Evolutionary conservation across 2,888 invertebrate species (phyloP), one percentile per base, ranked within the genome.

Genomic region (Caenorhabditis wallacei): DNA sequence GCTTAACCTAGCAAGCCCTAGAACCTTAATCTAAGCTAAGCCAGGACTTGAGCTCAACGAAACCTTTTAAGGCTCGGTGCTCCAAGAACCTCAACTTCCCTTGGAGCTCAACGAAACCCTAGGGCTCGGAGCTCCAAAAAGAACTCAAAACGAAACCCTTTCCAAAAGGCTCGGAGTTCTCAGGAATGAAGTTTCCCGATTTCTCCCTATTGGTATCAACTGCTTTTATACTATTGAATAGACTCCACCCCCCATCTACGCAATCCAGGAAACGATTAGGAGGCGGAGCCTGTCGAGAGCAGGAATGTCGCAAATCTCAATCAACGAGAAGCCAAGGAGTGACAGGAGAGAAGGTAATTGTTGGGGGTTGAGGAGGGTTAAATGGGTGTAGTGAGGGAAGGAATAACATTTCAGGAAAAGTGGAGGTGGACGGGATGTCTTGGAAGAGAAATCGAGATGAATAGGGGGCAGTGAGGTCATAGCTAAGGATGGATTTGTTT

Each of bases 261-360:
- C 46, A 18, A 4, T 40, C 46, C 61, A 61, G 72, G 72, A 72
- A 72, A 54, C 63, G 26, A 61, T 72, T 63, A 72, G n/a, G 71
- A 8, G 57, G 71, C 56, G 71, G 59, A 26, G 48, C 26, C 53
- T 13, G 43, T 37, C 10, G 22, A 4, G 26, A 22, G 20, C 56
- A 66, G 53, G 53, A 53, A 61, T 72, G 72, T 72, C 61, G 61
- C 72, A 72, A 72, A 72, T 61, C 72, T 72, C 72, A 72, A 72
- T 72, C 72, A 72, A 53, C n/a, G 37, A 20, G 35, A 30, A 16
- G 13, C 61, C n/a, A n/a, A n/a, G n/a, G n/a, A n/a, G n/a, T 20
- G 22, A 30, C 26, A 40, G 11, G 40, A 13, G 5, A 40, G 11
- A 11, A 13, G 5, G 11, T 40, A 40, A 40, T 40, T 40, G 40